Percentiles rank a stretch among this genome's conserved stretches.
Evolutionary conservation across 2,888 invertebrate species (phyloP).

Genomic region (Trypoxylon attenuatum): DNA sequence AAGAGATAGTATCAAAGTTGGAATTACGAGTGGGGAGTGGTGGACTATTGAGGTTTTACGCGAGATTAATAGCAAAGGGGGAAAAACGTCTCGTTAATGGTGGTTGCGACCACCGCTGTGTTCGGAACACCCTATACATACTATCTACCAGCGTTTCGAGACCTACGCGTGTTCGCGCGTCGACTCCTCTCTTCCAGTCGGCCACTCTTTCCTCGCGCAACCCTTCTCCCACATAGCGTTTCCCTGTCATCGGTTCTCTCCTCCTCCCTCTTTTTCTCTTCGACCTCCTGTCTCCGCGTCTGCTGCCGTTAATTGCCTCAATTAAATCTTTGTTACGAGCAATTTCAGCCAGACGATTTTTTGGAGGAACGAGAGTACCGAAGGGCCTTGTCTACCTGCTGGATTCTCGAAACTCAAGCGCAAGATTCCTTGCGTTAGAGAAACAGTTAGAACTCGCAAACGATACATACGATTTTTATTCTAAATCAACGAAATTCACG

Average conservation of each 20-base stretch:
- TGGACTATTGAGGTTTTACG: too few species aligned
- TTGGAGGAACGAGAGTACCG: slow-evolving; percentile 1
- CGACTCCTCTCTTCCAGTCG: slow-evolving; percentile 22
- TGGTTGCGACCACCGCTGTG: too few species aligned
- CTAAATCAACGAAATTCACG: too few species aligned
- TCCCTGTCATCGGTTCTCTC: slow-evolving; percentile 22
- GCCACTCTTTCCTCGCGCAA: slow-evolving; percentile 1
- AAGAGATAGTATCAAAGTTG: too few species aligned
- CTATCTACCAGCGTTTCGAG: slow-evolving; percentile 30
- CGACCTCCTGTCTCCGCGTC: too few species aligned
- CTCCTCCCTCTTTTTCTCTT: slow-evolving; percentile 9
- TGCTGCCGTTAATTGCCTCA: slow-evolving; percentile 62
- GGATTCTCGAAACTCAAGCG: background rate
- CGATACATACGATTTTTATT: too few species aligned
- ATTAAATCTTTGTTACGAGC: slow-evolving; percentile 64
- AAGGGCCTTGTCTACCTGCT: background rate
- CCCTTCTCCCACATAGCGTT: slow-evolving; percentile 11
- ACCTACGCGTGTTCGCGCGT: slow-evolving; percentile 23
- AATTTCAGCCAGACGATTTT: slow-evolving; percentile 58
- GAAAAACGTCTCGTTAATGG: too few species aligned
- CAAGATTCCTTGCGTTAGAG: too few species aligned
- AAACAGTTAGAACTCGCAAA: too few species aligned
- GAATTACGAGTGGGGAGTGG: too few species aligned
- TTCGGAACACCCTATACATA: slow-evolving; percentile 25
- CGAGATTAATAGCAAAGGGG: too few species aligned